These are phyloP conservation scores for Nemoura dubitans DNA, from an alignment of 2,888 invertebrate genomes.

Conservation along the genomic window DNA sequence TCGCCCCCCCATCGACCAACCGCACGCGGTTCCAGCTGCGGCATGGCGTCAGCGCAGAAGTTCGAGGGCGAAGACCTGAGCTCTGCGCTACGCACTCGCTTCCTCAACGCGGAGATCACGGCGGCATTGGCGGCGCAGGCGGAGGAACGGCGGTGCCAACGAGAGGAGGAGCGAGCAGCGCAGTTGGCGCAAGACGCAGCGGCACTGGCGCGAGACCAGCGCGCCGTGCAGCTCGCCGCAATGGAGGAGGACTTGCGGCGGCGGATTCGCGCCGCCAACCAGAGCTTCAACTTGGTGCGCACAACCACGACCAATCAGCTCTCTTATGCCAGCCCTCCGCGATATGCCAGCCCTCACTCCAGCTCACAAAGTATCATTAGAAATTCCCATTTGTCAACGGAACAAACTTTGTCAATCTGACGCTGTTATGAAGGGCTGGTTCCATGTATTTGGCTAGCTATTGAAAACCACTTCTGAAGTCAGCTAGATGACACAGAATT, in stretches of 20 bases:
- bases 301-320: too few relatives aligned
- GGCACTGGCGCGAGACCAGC: conserved; percentile 72
- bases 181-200: conserved; percentile 75
- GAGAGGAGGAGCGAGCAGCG: conserved; percentile 60
- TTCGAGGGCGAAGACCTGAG: conserved; percentile 87
- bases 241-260: conserved; percentile 80
- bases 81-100: conserved; percentile 74
- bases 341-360: too few relatives aligned
- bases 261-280: conserved; percentile 61
- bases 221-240: conserved; percentile 74
- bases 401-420: too few relatives aligned
- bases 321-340: too few relatives aligned
- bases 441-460: too few relatives aligned
- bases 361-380: too few relatives aligned
- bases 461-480: too few relatives aligned
- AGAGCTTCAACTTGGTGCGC: neutral
- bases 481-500: too few relatives aligned
- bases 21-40: conserved; percentile 55
- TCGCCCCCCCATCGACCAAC: too few relatives aligned
- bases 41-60: conserved; percentile 83
- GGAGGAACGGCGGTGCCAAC: conserved; percentile 58
- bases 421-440: too few relatives aligned
- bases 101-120: conserved; percentile 77
- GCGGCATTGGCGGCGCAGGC: conserved; percentile 87
- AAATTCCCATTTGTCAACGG: too few relatives aligned